These are phyloP conservation scores for Ceratina australensis DNA, from an alignment of 1,140 invertebrate genomes.

Conservation along the genomic window DNA sequence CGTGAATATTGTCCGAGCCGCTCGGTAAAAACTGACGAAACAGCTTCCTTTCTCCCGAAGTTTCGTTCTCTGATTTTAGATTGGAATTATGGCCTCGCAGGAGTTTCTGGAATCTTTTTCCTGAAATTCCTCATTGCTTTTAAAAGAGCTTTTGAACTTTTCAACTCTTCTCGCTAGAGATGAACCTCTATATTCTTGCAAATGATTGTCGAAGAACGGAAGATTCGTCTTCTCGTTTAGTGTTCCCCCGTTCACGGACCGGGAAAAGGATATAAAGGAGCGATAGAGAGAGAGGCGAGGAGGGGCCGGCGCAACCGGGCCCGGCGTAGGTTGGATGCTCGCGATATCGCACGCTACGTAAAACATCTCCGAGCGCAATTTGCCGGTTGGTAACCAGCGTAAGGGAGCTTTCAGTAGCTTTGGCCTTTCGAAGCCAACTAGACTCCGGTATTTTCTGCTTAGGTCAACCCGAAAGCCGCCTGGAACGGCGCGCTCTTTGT, in stretches of 20 bases:
- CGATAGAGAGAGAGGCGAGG: neutral
- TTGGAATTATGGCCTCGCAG: neutral
- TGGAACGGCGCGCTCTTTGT: conserved; percentile 45
- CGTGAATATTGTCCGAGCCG: conserved; percentile 1
- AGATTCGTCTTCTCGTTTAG: neutral
- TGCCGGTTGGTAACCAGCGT: conserved; percentile 47
- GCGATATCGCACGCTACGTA: conserved; percentile 30
- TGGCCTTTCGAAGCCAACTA: conserved; percentile 38
- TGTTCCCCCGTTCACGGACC: neutral
- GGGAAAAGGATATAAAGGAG: neutral
- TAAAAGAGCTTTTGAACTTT: neutral
- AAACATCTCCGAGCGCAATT: conserved; percentile 57
- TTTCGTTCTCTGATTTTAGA: neutral
- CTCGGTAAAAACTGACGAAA: neutral
- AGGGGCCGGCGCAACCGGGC: too few relatives aligned
- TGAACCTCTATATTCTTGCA: neutral
- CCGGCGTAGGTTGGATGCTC: neutral
- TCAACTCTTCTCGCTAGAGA: too few relatives aligned
- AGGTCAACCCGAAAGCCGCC: conserved; percentile 65
- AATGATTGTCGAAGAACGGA: neutral
- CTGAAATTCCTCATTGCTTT: neutral
- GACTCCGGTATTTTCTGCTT: conserved; percentile 69
- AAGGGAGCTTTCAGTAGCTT: conserved; percentile 38
- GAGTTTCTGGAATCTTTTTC: neutral
- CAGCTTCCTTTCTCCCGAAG: neutral